Evolutionary conservation across 2,888 invertebrate genomes (phyloP).

Genomic region (Callinectes sapidus): DNA sequence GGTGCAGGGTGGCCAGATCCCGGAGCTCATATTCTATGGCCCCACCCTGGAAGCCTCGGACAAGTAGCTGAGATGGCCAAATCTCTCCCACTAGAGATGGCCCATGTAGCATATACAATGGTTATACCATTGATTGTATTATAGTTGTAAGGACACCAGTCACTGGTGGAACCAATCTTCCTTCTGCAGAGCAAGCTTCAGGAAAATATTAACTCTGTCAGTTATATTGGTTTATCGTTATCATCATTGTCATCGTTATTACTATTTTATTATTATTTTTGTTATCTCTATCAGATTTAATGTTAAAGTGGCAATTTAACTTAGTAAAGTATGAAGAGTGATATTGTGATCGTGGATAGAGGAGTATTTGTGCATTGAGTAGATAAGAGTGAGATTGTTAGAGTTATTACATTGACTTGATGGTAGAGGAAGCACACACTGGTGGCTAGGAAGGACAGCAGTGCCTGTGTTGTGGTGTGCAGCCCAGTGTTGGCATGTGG

Average conservation of each 20-base stretch:
- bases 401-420: neutral
- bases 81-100: slow-evolving; percentile 8
- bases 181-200: slow-evolving; percentile 37
- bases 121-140: slow-evolving; percentile 64
- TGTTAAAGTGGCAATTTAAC: slow-evolving; percentile 12
- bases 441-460: neutral
- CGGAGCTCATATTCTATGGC: slow-evolving; percentile 96
- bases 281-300: slow-evolving; percentile 32
- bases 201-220: slow-evolving; percentile 29
- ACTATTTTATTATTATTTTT: neutral
- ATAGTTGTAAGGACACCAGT: slow-evolving; percentile 63
- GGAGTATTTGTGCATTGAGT: slow-evolving; percentile 29
- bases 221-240: neutral
- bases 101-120: slow-evolving; percentile 55
- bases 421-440: neutral
- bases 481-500: neutral
- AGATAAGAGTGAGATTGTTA: slow-evolving; percentile 23
- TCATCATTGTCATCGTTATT: neutral
- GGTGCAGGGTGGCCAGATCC: slow-evolving; percentile 97
- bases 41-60: slow-evolving; percentile 80
- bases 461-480: neutral
- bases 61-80: slow-evolving; percentile 37
- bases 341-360: slow-evolving; percentile 30
- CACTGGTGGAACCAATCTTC: slow-evolving; percentile 52
- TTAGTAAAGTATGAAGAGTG: slow-evolving; percentile 28